phyloP scores from a whole-genome alignment of 2,888 invertebrate genomes.

The Bombylius major region DNA sequence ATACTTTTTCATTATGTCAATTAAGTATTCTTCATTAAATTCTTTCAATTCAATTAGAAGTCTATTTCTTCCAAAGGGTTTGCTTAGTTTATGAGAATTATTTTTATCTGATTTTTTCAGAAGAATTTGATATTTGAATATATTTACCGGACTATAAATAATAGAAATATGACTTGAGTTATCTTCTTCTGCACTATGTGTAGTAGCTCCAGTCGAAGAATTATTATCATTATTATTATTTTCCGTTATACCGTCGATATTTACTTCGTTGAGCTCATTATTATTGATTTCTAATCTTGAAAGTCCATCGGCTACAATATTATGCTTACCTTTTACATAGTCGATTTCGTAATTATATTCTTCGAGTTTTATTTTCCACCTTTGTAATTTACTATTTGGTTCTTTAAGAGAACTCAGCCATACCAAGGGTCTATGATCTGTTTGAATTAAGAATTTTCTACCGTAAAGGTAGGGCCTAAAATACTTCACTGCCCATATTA shows the following conservation, averaged over 20 bases:
- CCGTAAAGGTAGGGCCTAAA: no score
- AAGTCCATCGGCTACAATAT: neutral
- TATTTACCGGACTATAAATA: neutral
- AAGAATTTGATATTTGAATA: neutral
- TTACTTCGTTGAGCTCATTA: neutral
- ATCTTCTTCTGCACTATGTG: conserved; percentile 3
- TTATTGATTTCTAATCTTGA: neutral
- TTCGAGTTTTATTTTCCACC: neutral
- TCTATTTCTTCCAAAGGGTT: conserved; percentile 3
- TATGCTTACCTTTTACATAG: neutral
- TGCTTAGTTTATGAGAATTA: conserved; percentile 2
- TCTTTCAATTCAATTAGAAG: conserved; percentile 6
- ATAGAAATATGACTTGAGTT: conserved; percentile 1
- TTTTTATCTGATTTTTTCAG: neutral
- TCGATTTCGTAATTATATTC: neutral
- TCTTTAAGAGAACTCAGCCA: conserved; percentile 11
- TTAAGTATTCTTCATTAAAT: neutral
- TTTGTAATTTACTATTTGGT: neutral
- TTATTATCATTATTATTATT: no score
- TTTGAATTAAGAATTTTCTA: no score
- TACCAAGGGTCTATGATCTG: no score
- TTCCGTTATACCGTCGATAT: neutral
- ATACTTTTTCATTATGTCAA: neutral
- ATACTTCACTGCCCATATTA: no score
- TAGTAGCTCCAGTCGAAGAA: no score